Conservation (phyloP, 2,888 invertebrate genomes). For the Dicyrtoma fusca region DNA sequence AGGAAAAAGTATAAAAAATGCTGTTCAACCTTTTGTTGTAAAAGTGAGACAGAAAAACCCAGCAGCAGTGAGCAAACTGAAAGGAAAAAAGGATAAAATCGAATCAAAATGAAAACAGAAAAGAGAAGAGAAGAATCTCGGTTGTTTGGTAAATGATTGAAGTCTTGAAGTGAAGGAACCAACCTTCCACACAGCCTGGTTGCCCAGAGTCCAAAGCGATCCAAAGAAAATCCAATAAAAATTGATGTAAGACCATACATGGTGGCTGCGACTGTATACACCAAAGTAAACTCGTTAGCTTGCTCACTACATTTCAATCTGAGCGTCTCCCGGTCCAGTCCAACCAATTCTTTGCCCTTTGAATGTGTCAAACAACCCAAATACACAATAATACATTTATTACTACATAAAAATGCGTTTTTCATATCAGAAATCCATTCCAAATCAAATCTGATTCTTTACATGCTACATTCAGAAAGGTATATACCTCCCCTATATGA, state of each 20-base stretch:
- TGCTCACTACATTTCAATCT: conserved; percentile 41
- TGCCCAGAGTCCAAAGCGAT: conserved; percentile 47
- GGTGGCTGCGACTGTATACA: conserved; percentile 53
- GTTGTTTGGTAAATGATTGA: background rate
- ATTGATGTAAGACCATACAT: conserved; percentile 50
- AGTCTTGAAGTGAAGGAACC: background rate
- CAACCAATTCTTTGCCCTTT: conserved; percentile 3
- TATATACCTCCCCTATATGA: no score
- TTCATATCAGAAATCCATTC: background rate
- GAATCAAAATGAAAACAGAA: background rate
- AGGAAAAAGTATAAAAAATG: no score
- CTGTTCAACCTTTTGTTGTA: conserved; percentile 49
- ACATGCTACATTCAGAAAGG: no score
- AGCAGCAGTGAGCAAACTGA: conserved; percentile 40
- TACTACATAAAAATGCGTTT: no score
- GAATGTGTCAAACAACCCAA: background rate
- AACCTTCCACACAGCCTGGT: conserved; percentile 52
- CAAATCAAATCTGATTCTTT: background rate
- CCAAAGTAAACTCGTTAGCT: conserved; percentile 44
- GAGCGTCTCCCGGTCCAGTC: background rate
- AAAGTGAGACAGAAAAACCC: conserved; percentile 51
- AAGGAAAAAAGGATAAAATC: background rate
- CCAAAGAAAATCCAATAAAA: conserved; percentile 50
- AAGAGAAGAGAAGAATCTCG: background rate
- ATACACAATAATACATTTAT: conserved; percentile 1